Conservation (phyloP, 2,797 vertebrate species). For the Pseudochaenichthys georgianus region DNA sequence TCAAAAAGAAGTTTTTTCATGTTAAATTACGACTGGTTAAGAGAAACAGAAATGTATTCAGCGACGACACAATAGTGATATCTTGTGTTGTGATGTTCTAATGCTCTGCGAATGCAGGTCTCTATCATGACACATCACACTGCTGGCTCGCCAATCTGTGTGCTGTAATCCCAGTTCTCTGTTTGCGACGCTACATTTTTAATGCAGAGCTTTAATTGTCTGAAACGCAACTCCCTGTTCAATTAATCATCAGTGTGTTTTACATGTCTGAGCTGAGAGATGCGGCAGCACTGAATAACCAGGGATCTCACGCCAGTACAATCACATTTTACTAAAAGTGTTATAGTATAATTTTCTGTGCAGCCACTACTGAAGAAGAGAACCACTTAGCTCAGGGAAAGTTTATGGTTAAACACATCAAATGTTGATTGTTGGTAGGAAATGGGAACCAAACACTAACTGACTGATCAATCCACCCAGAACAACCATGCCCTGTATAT, state of each 20-base stretch:
- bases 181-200: conserved; percentile 86
- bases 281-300: not conserved
- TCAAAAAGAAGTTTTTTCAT: no score
- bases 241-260: conserved; percentile 85
- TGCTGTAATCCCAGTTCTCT: conserved; percentile 76
- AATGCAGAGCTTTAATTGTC: conserved; percentile 84
- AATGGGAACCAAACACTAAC: not conserved
- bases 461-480: not conserved
- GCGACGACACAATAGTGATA: not conserved
- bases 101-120: not conserved
- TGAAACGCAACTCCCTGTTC: conserved; percentile 86
- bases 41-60: not conserved
- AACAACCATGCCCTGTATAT: not conserved
- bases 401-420: not conserved
- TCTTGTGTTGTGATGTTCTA: not conserved
- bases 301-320: not conserved
- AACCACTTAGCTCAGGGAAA: not conserved
- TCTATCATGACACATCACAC: conserved; percentile 9
- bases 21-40: no score
- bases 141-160: conserved; percentile 57
- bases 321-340: not conserved
- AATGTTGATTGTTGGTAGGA: not conserved
- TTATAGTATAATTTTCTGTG: not conserved
- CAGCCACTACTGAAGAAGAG: not conserved
- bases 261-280: conserved; percentile 33